Percentiles rank a stretch among this genome's conserved stretches.
Conservation (phyloP, 2,797 vertebrate species). For the Phataginus tricuspis region DNA sequence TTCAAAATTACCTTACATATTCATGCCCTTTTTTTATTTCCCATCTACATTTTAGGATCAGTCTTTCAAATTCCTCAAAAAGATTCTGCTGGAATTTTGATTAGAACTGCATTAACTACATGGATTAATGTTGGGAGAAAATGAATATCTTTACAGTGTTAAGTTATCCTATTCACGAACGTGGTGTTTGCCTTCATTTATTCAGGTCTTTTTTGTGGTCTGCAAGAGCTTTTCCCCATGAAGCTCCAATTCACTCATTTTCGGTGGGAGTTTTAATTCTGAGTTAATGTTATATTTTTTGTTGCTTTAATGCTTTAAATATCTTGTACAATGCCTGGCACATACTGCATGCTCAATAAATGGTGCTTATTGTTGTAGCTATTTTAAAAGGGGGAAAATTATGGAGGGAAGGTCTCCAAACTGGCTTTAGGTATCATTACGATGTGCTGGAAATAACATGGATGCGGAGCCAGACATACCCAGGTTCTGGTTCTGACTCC, state of each 20-base stretch:
- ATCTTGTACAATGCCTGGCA: not conserved
- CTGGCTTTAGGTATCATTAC: not conserved
- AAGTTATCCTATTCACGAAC: not conserved
- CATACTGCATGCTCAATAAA: not conserved
- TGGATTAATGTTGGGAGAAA: not conserved
- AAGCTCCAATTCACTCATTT: not conserved
- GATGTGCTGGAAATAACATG: not conserved
- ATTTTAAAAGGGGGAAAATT: not conserved
- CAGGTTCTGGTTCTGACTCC: not conserved
- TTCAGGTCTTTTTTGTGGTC: not conserved
- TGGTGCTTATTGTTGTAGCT: not conserved
- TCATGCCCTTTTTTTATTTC: conserved; percentile 2
- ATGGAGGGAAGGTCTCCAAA: not conserved
- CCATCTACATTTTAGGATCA: conserved; percentile 1
- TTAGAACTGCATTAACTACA: not conserved
- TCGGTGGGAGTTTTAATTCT: not conserved
- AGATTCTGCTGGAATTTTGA: not conserved
- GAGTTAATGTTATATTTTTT: not conserved
- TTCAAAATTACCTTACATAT: conserved; percentile 27
- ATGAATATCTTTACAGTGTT: not conserved
- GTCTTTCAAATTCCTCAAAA: conserved; percentile 10
- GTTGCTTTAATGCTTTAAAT: not conserved
- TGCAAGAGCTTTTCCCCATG: not conserved
- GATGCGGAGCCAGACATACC: not conserved
- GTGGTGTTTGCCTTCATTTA: not conserved